Percentiles rank a stretch among this genome's conserved stretches.
phyloP scores from a whole-genome alignment of 2,888 invertebrate genomes.

The Sinhomidia bicolor region DNA sequence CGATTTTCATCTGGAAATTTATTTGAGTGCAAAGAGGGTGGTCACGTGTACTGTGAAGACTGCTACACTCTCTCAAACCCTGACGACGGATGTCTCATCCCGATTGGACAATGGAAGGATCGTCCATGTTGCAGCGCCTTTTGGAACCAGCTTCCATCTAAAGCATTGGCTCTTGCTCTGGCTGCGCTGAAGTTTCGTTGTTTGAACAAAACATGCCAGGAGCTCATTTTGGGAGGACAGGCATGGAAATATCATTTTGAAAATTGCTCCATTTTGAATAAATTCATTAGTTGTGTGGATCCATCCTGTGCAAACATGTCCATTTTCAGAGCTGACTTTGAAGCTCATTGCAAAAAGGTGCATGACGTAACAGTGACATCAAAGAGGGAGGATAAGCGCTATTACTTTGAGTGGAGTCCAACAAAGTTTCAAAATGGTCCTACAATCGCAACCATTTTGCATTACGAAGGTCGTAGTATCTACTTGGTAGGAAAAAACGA shows the following conservation, averaged over 20 bases:
- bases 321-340: no score
- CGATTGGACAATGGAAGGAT: not conserved
- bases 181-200: not conserved
- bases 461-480: not conserved
- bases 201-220: not conserved
- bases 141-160: not conserved
- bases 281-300: not conserved
- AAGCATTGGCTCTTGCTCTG: not conserved
- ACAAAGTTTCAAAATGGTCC: not conserved
- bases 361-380: not conserved
- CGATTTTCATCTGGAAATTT: not conserved
- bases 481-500: not conserved
- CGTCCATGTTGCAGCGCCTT: not conserved
- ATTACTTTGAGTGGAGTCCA: not conserved
- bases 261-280: not conserved
- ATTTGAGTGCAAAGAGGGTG: not conserved
- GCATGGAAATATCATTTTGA: not conserved
- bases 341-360: not conserved
- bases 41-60: not conserved
- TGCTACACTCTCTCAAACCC: not conserved
- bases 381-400: no score
- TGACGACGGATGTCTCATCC: not conserved
- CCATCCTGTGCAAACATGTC: not conserved
- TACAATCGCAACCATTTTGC: not conserved
- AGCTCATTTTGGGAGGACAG: not conserved